Conservation (phyloP, 2,113 vertebrate genomes). For the Hemiscyllium ocellatum region DNA sequence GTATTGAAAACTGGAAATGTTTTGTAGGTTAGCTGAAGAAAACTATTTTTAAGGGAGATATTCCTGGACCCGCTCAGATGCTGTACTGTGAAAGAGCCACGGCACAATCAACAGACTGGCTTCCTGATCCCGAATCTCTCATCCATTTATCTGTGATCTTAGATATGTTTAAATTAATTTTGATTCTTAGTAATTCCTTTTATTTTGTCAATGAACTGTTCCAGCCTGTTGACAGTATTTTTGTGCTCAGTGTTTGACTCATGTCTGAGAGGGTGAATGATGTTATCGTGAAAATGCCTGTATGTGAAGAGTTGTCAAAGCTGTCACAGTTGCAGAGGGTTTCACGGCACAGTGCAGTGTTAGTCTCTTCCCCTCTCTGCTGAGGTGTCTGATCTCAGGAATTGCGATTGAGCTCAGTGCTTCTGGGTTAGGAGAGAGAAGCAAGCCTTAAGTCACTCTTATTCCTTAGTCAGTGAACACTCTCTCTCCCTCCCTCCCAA, state of each 20-base stretch:
- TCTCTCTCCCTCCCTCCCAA: background rate
- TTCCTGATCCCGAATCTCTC: background rate
- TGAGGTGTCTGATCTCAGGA: background rate
- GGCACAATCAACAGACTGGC: background rate
- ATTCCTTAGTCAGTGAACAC: background rate
- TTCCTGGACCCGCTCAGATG: background rate
- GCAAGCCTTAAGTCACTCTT: background rate
- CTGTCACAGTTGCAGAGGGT: background rate
- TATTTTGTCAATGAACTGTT: background rate
- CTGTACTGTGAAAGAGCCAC: background rate
- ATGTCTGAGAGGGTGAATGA: background rate
- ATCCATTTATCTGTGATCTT: slow-evolving; percentile 22
- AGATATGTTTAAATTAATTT: slow-evolving; percentile 21
- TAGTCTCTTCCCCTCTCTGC: background rate
- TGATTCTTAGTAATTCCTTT: background rate
- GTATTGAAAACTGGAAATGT: slow-evolving; percentile 33
- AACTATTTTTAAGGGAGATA: slow-evolving; percentile 9
- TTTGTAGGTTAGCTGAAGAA: background rate
- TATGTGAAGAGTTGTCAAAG: background rate
- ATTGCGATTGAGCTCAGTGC: background rate
- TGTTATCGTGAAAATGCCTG: background rate
- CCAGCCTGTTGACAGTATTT: background rate
- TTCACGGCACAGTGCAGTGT: background rate
- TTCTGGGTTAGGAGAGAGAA: background rate
- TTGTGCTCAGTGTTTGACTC: background rate